Percentiles rank a stretch among this genome's conserved stretches.
phyloP scores from a whole-genome alignment of 2,797 vertebrate genomes.

The Simalia tracyae region DNA sequence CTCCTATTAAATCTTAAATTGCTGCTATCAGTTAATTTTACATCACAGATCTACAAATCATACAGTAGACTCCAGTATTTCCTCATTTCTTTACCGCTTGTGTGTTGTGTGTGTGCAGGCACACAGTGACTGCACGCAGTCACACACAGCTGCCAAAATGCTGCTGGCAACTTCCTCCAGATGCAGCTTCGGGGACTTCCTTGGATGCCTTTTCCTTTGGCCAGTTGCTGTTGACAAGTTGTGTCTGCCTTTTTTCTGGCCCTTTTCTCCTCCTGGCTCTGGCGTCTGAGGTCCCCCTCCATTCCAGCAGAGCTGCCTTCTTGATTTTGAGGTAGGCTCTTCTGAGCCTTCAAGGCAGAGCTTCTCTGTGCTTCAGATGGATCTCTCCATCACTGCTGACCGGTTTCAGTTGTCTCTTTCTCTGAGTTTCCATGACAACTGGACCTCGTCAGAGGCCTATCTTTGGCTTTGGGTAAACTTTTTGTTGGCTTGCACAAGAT shows the following conservation, averaged over 20 bases:
- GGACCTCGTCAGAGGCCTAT: neutral
- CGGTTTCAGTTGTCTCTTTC: neutral
- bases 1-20: neutral
- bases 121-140: neutral
- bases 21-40: neutral
- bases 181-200: neutral
- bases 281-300: neutral
- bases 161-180: neutral
- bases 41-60: neutral
- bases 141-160: neutral
- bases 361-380: neutral
- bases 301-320: neutral
- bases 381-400: neutral
- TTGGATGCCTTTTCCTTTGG: neutral
- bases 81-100: neutral
- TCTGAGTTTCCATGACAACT: slow-evolving; percentile 9
- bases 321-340: neutral
- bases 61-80: neutral
- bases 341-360: neutral
- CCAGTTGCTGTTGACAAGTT: neutral
- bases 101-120: neutral
- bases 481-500: neutral
- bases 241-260: neutral
- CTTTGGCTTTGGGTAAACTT: neutral
- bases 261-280: neutral